These are phyloP conservation scores for Phalanger gymnotis DNA, from an alignment of 2,797 vertebrate genomes.

Conservation along the genomic window DNA sequence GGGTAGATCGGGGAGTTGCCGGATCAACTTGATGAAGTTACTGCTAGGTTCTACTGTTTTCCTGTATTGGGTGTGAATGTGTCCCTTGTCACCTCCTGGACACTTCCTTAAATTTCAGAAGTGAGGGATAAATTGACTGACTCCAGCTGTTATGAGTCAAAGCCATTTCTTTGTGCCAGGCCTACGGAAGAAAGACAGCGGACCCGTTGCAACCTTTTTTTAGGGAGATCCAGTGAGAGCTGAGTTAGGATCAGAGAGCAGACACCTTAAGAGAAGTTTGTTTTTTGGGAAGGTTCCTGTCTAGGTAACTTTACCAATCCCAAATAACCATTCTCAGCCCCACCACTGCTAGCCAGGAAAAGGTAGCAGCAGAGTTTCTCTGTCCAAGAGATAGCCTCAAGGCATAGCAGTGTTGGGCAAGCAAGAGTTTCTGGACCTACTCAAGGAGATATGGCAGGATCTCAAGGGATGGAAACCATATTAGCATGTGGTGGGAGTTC, in stretches of 20 bases:
- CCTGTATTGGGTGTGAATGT: background rate
- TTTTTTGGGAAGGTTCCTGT: background rate
- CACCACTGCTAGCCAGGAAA: background rate
- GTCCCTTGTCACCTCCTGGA: background rate
- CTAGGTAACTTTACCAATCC: too few relatives aligned
- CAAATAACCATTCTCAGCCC: background rate
- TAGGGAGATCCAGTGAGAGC: background rate
- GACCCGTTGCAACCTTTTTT: background rate
- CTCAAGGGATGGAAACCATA: background rate
- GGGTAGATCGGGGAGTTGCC: background rate
- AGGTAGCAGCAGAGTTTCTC: background rate
- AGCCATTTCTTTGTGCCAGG: background rate
- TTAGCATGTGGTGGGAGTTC: background rate
- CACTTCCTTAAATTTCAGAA: background rate
- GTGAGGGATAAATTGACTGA: background rate
- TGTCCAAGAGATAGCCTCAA: background rate
- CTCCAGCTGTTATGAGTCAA: background rate
- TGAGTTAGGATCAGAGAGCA: background rate
- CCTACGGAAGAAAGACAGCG: background rate
- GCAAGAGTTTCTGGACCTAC: background rate
- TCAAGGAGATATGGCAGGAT: background rate
- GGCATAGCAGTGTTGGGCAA: background rate
- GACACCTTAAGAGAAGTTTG: background rate
- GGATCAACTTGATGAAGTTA: background rate
- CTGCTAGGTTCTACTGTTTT: background rate